These are phyloP conservation scores for Leptopilina myrica DNA, from an alignment of 2,888 invertebrate genomes.

Conservation along the genomic window DNA sequence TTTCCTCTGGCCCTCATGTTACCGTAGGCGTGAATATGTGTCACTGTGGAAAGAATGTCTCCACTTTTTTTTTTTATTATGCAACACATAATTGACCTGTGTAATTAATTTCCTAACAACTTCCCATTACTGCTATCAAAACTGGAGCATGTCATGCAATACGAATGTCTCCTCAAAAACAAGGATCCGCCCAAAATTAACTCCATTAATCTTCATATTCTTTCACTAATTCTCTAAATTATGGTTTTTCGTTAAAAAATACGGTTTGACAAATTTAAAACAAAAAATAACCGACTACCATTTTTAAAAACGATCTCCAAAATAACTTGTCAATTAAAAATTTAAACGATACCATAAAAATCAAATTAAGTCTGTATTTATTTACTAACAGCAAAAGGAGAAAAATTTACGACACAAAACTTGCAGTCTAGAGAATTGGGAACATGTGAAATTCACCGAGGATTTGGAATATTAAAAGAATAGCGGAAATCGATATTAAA, in stretches of 20 bases:
- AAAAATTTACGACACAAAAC: neutral
- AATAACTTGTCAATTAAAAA: no score
- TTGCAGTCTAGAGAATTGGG: neutral
- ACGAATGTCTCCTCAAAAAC: no score
- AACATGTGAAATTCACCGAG: neutral
- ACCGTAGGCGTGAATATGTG: neutral
- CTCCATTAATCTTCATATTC: no score
- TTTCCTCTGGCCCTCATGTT: neutral
- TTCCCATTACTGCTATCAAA: neutral
- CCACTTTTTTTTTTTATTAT: neutral
- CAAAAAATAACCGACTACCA: no score
- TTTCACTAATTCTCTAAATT: no score
- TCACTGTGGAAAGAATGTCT: neutral
- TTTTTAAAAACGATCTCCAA: no score
- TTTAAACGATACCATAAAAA: no score
- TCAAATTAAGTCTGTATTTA: neutral
- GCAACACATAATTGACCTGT: neutral
- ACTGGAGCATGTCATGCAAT: neutral
- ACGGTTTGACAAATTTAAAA: no score
- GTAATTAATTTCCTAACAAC: neutral
- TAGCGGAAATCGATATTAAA: conserved; percentile 23
- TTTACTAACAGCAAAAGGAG: neutral
- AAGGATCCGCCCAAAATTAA: no score
- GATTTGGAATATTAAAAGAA: neutral
- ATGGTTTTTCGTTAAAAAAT: no score